These are phyloP conservation scores for Halesus radiatus DNA, from an alignment of 1,140 invertebrate species.

Conservation along the genomic window DNA sequence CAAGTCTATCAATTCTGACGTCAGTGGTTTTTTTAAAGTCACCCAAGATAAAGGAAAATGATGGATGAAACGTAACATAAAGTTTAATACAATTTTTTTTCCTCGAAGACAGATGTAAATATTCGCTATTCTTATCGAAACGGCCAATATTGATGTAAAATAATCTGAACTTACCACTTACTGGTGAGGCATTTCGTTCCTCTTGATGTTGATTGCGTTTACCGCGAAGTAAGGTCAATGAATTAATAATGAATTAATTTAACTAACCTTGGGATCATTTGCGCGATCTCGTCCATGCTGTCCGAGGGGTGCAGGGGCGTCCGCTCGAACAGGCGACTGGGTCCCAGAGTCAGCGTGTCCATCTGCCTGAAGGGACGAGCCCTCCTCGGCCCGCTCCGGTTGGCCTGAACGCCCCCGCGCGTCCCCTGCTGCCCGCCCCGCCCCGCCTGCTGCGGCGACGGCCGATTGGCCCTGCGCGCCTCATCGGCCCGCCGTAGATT, in stretches of 20 bases:
- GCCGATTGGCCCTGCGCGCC: constrained; percentile 67
- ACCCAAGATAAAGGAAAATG: too few species aligned
- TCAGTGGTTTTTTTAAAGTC: too few species aligned
- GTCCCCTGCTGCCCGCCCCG: constrained; percentile 82
- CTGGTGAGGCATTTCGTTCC: too few species aligned
- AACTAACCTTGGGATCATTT: constrained; percentile 88
- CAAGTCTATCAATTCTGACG: too few species aligned
- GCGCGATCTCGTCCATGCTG: constrained; percentile 91
- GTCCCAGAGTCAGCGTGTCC: constrained; percentile 65
- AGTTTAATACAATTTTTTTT: too few species aligned
- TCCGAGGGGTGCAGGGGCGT: constrained; percentile 87
- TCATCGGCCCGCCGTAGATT: constrained; percentile 88
- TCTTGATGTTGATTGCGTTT: too few species aligned
- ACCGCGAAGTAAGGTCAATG: too few species aligned
- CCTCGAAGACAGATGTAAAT: too few species aligned
- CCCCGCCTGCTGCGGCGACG: constrained; percentile 75
- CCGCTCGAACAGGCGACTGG: constrained; percentile 85
- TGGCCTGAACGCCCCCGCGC: constrained; percentile 87
- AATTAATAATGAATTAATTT: background rate
- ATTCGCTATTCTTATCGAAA: too few species aligned
- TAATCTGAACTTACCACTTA: too few species aligned
- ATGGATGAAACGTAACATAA: too few species aligned
- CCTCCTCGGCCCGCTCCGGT: constrained; percentile 73
- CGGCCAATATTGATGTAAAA: too few species aligned
- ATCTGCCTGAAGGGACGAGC: constrained; percentile 55